Base-by-base conservation (phyloP, 2,797 vertebrate genomes). In the Netta rufina region DNA sequence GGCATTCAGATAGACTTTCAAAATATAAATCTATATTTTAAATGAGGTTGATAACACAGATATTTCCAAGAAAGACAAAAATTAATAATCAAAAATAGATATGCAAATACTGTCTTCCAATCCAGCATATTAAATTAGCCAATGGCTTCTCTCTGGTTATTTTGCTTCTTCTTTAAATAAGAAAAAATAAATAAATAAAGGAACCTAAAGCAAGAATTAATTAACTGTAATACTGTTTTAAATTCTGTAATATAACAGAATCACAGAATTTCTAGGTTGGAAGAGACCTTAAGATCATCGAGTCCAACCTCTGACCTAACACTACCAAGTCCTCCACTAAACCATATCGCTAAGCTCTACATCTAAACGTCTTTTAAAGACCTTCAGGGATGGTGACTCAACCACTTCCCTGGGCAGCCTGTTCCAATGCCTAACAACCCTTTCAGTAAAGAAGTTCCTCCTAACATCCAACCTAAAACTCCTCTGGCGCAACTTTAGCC, bases 111-210 rank as follows among this genome's bases (percentile, higher is more conserved):
- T 64, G 3, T 53, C 51, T 91, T 65, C 12, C 12, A 58, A 33
- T 28, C 18, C 4, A 13, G 8, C 2, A 14, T 25, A 47, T 53
- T 39, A 41, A 65, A 38, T 78, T 33, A 65, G 54, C 27, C 36
- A 66, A 84, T 13, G 19, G 4, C 0, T 0, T 33, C 47, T 81
- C 21, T 1, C 5, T 7, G 18, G 7, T 0, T 39, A 53, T 75
- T 27, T 22, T 12, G 1, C 67, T 8, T 61, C 8, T 43, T 77
- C 21, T 61, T 75, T 33, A 78, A 78, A 19, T 72, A 61, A 79
- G 39, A 84, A 72, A 53, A 8, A 3, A 81, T 19, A 43, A 45
- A 45, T 9, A 45, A 45, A 45, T 45, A 72, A 47, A 7, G 3
- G 74, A 74, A 13, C 19, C 7, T 51, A 20, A 5, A 32, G 8